Evolutionary conservation across 92 coral and sea anemone genomes (phyloP).

Genomic region (Plumapathes pennacea): DNA sequence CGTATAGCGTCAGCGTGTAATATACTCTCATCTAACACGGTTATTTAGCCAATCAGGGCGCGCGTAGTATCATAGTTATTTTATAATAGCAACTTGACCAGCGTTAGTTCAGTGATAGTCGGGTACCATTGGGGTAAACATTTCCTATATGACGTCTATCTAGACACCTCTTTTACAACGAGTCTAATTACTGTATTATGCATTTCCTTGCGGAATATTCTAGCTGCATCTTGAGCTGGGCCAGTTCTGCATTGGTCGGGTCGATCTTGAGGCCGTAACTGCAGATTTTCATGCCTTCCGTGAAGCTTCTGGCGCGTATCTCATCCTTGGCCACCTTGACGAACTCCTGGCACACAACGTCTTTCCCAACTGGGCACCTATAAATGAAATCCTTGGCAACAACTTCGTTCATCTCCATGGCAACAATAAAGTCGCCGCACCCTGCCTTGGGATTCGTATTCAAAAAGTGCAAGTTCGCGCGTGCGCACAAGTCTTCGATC

Average conservation of each 20-base stretch:
- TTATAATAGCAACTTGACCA: too few relatives aligned
- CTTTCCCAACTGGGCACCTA: slow-evolving; percentile 70
- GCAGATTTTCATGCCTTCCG: slow-evolving; percentile 58
- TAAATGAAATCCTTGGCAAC: slow-evolving; percentile 69
- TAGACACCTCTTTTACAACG: too few relatives aligned
- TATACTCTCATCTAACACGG: too few relatives aligned
- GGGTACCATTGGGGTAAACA: too few relatives aligned
- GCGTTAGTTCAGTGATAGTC: too few relatives aligned
- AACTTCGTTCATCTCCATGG: slow-evolving; percentile 73
- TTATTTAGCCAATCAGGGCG: too few relatives aligned
- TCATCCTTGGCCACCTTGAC: slow-evolving; percentile 50
- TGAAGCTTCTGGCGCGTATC: slow-evolving; percentile 49
- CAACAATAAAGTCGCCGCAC: slow-evolving; percentile 67
- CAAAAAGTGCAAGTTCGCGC: slow-evolving; percentile 73
- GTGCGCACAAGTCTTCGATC: slow-evolving; percentile 77
- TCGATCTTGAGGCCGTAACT: slow-evolving; percentile 72
- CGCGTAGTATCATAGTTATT: too few relatives aligned
- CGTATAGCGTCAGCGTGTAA: too few relatives aligned
- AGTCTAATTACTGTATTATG: slow-evolving; percentile 55
- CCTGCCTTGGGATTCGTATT: slow-evolving; percentile 63
- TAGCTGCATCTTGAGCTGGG: slow-evolving; percentile 57
- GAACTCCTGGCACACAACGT: slow-evolving; percentile 43
- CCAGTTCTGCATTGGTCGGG: slow-evolving; percentile 61
- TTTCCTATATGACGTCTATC: too few relatives aligned
- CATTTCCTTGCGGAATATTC: slow-evolving; percentile 66